Evolutionary conservation across 2,797 vertebrate genomes (phyloP).

Genomic region (Gallirallus australis): DNA sequence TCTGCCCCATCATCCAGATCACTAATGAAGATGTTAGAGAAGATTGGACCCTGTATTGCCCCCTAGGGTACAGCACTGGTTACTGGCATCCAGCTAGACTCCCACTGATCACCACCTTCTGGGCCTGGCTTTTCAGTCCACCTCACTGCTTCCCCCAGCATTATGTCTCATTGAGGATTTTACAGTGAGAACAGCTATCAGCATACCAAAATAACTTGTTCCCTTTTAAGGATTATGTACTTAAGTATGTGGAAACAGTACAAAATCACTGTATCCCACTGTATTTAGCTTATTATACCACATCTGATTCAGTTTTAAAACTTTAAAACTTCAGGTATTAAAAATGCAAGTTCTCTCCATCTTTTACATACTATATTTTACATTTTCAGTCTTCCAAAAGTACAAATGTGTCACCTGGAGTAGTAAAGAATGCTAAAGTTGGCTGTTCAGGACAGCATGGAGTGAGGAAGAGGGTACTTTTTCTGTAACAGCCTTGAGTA

Average conservation of each 20-base stretch:
- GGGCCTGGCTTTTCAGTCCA: neutral
- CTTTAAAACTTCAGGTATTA: neutral
- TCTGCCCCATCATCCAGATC: neutral
- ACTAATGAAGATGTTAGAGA: neutral
- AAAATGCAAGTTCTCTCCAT: accelerated
- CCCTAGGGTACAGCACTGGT: neutral
- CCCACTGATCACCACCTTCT: neutral
- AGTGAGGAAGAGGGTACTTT: neutral
- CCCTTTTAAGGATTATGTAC: neutral
- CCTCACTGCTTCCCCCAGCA: neutral
- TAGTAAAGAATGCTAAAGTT: neutral
- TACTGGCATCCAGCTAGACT: neutral
- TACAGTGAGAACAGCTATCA: neutral
- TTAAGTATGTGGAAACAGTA: neutral
- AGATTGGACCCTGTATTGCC: neutral
- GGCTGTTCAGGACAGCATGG: neutral
- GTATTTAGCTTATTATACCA: neutral
- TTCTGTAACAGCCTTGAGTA: neutral
- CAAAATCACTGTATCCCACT: neutral
- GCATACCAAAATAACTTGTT: neutral
- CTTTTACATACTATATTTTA: neutral
- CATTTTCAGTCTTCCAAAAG: neutral
- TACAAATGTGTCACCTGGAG: neutral
- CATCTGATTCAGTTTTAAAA: neutral
- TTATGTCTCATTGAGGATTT: neutral